These are phyloP conservation scores for Otus sunia DNA, from an alignment of 2,113 vertebrate species.

Conservation along the genomic window DNA sequence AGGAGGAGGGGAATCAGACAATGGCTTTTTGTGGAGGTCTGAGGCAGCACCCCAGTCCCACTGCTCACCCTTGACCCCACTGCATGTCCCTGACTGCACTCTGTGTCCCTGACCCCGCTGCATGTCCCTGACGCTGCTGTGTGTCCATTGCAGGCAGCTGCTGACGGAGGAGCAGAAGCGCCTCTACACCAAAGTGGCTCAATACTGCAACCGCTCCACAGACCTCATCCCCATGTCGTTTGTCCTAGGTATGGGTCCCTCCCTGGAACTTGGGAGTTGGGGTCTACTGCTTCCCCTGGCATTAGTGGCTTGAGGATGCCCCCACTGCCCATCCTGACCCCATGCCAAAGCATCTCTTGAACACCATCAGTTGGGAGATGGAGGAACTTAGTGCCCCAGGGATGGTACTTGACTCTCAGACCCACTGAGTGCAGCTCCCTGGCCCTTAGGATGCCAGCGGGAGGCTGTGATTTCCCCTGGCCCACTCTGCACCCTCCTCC, in stretches of 20 bases:
- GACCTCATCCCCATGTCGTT: conserved; percentile 87
- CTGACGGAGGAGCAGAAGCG: conserved; percentile 78
- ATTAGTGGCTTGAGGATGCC: background rate
- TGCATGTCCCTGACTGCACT: background rate
- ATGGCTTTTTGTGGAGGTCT: background rate
- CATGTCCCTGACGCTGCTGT: background rate
- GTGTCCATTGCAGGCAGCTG: conserved; percentile 63
- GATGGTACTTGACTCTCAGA: background rate
- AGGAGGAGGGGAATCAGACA: background rate
- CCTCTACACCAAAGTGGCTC: conserved; percentile 79
- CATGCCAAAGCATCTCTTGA: background rate
- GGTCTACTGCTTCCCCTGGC: accelerated
- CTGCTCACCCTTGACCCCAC: background rate
- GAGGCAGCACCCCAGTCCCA: background rate
- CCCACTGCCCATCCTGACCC: background rate
- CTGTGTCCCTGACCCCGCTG: background rate
- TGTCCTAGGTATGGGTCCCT: conserved; percentile 76
- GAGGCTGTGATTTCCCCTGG: background rate
- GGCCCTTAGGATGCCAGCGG: background rate
- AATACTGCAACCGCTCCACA: conserved; percentile 83
- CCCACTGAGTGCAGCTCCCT: accelerated
- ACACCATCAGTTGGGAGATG: accelerated
- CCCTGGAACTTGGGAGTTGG: background rate
- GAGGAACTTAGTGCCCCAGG: background rate
- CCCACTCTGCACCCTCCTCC: background rate